Conservation (phyloP, 2,888 invertebrate species). For the Emmelina monodactyla region DNA sequence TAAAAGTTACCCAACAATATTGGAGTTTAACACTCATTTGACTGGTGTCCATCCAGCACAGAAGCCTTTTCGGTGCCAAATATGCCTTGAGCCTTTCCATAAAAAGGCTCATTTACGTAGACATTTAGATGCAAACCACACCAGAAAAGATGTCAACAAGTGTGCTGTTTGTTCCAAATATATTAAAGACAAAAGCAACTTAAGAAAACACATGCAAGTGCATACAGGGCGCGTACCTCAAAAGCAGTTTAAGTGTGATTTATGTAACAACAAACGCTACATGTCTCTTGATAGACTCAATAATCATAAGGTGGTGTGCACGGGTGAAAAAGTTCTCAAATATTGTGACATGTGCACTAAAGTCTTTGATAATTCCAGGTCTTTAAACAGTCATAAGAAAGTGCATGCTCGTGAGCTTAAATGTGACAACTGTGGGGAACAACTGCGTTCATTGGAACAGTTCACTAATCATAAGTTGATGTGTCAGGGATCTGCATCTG, state of each 20-base stretch:
- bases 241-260: slow-evolving; percentile 63
- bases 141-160: slow-evolving; percentile 62
- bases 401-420: slow-evolving; percentile 62
- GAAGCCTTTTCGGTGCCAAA: slow-evolving; percentile 62
- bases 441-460: slow-evolving; percentile 58
- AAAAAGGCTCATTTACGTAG: slow-evolving; percentile 59
- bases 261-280: slow-evolving; percentile 62
- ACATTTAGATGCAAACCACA: slow-evolving; percentile 58
- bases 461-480: slow-evolving; percentile 59
- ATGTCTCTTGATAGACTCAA: slow-evolving; percentile 62
- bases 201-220: slow-evolving; percentile 65
- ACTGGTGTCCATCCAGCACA: slow-evolving; percentile 62
- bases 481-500: slow-evolving; percentile 40
- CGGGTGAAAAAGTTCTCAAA: slow-evolving; percentile 58
- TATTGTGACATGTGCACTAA: slow-evolving; percentile 65
- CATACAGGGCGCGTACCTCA: slow-evolving; percentile 61
- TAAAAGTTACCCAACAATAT: slow-evolving; percentile 60
- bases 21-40: slow-evolving; percentile 60
- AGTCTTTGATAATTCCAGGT: slow-evolving; percentile 63
- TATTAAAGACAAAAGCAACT: slow-evolving; percentile 62
- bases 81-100: slow-evolving; percentile 60
- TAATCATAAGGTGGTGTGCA: slow-evolving; percentile 61
- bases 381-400: slow-evolving; percentile 62
- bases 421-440: slow-evolving; percentile 60
- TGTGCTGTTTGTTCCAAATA: slow-evolving; percentile 64